Conservation (phyloP, 2,113 vertebrate species). For the Anarhynchus alexandrinus region DNA sequence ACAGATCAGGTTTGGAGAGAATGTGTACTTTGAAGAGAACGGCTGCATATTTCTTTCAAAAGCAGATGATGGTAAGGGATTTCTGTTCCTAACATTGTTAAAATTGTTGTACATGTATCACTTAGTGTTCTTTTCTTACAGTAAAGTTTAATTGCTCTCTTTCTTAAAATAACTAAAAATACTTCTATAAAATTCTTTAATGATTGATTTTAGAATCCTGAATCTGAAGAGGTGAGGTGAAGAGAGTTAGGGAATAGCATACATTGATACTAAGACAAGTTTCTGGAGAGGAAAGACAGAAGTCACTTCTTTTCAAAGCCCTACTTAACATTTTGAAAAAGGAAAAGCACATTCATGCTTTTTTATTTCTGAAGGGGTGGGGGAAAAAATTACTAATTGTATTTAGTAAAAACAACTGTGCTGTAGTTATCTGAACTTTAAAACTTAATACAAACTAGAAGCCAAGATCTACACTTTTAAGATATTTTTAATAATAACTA, state of each 20-base stretch:
- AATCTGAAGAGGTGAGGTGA: background rate
- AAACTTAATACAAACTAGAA: background rate
- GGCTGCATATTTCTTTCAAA: conserved; percentile 81
- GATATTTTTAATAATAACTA: background rate
- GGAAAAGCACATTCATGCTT: background rate
- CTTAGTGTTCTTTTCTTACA: background rate
- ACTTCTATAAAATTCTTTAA: background rate
- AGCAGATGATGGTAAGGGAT: conserved; percentile 74
- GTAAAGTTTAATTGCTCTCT: background rate
- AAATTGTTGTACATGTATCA: background rate
- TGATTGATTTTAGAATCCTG: background rate
- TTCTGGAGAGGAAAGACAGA: background rate
- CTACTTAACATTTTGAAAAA: background rate
- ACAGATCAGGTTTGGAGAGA: conserved; percentile 80
- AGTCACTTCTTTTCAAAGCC: background rate
- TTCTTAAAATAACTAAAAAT: background rate
- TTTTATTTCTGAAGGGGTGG: background rate
- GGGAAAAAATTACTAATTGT: background rate
- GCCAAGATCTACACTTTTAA: background rate
- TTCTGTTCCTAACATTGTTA: background rate
- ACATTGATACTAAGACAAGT: background rate
- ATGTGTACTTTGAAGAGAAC: conserved; percentile 84
- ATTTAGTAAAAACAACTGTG: background rate
- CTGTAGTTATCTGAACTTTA: background rate
- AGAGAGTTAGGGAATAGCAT: background rate